Percentiles rank a stretch among this genome's conserved stretches.
These are phyloP conservation scores for Drosophila setosimentum DNA, from an alignment of 2,888 invertebrate species.

Conservation along the genomic window DNA sequence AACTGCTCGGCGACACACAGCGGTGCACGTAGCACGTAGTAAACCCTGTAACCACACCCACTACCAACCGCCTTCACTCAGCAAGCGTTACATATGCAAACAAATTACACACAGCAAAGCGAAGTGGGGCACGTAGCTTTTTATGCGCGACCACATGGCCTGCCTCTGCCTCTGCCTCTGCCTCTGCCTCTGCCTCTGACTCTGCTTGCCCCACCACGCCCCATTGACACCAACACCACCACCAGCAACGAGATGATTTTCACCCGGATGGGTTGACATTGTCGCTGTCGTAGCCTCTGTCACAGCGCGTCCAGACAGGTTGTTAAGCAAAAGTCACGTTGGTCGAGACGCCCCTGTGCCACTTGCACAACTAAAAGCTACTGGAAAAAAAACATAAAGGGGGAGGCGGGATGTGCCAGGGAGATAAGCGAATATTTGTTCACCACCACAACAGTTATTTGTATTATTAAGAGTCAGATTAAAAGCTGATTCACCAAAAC, in stretches of 20 bases:
- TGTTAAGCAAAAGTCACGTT: constrained; percentile 69
- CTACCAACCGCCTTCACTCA: constrained; percentile 13
- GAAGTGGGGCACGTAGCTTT: constrained; percentile 62
- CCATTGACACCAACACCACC: neutral
- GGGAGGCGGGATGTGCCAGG: constrained; percentile 29
- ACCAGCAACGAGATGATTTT: constrained; percentile 27
- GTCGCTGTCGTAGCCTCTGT: constrained; percentile 16
- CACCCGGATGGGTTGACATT: constrained; percentile 65
- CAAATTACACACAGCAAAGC: constrained; percentile 52
- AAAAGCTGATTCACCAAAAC: constrained; percentile 6
- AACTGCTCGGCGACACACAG: constrained; percentile 41
- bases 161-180: too few relatives aligned
- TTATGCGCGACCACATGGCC: constrained; percentile 57
- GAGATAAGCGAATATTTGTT: constrained; percentile 60
- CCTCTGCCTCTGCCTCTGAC: too few relatives aligned
- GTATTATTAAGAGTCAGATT: constrained; percentile 30
- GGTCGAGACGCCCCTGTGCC: constrained; percentile 38
- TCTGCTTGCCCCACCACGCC: constrained; percentile 7
- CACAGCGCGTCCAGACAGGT: constrained; percentile 33
- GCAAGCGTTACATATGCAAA: constrained; percentile 59
- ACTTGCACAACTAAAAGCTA: constrained; percentile 62
- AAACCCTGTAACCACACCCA: constrained; percentile 14
- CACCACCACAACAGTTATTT: constrained; percentile 44
- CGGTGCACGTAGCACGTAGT: constrained; percentile 25
- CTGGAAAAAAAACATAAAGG: constrained; percentile 44